phyloP scores from a whole-genome alignment of 1,140 invertebrate species.

The Trichomalopsis sarcophagae region DNA sequence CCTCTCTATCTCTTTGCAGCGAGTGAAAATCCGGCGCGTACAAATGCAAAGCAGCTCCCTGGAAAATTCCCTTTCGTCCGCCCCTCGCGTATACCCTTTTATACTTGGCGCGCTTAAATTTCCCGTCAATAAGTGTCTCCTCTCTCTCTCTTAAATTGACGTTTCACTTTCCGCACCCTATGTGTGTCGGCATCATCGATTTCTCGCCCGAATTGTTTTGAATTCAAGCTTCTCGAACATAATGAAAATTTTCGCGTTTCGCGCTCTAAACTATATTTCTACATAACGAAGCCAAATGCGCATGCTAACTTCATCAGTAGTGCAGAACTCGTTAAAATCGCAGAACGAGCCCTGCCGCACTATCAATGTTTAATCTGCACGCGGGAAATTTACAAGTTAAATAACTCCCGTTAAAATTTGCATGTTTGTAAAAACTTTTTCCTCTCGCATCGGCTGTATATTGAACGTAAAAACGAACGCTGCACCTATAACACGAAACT shows the following conservation, averaged over 20 bases:
- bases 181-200: not conserved
- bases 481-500: too few relatives aligned
- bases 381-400: conserved; percentile 14
- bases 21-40: not conserved
- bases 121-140: conserved; percentile 5
- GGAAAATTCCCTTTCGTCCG: not conserved
- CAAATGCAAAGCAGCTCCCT: not conserved
- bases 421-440: conserved; percentile 8
- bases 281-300: too few relatives aligned
- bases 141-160: not conserved
- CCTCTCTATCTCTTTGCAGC: not conserved
- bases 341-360: not conserved
- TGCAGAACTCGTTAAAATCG: not conserved
- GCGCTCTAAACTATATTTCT: too few relatives aligned
- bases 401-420: not conserved
- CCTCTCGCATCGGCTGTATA: not conserved
- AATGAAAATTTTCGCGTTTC: too few relatives aligned
- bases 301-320: not conserved
- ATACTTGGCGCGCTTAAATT: conserved; percentile 11
- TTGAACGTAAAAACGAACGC: too few relatives aligned
- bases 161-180: not conserved
- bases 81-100: not conserved
- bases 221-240: too few relatives aligned
- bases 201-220: not conserved
- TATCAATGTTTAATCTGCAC: not conserved